These are phyloP conservation scores for Amaurobius ferox DNA, from an alignment of 2,888 invertebrate genomes.

Conservation along the genomic window DNA sequence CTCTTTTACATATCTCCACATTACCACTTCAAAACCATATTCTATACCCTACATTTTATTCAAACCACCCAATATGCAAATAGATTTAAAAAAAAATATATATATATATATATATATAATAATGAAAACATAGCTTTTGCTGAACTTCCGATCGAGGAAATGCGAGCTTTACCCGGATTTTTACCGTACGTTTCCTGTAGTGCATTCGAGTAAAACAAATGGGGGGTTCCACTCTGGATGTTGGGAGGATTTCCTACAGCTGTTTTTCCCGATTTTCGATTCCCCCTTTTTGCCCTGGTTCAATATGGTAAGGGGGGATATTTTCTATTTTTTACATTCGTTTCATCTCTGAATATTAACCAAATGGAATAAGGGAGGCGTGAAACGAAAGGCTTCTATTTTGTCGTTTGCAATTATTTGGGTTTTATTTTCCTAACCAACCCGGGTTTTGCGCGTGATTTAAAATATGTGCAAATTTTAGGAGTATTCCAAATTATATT, in stretches of 20 bases:
- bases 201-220: constrained; percentile 39
- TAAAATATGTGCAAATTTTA: too few species aligned
- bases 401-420: too few species aligned
- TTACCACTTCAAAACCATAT: not conserved
- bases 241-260: constrained; percentile 57
- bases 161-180: constrained; percentile 54
- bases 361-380: not conserved
- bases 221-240: constrained; percentile 15
- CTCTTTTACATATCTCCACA: not conserved
- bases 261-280: constrained; percentile 14
- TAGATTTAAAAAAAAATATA: not conserved
- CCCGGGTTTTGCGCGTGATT: too few species aligned
- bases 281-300: not conserved
- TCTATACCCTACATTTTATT: constrained; percentile 8
- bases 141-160: constrained; percentile 39
- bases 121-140: not conserved
- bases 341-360: too few species aligned
- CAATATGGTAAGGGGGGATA: not conserved
- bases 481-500: too few species aligned
- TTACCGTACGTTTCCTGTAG: constrained; percentile 45
- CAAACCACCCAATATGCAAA: not conserved
- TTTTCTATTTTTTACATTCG: not conserved
- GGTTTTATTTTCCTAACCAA: too few species aligned
- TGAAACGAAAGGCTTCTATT: not conserved
- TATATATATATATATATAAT: too few species aligned